These are phyloP conservation scores for Lochmaea capreae DNA, from an alignment of 2,888 invertebrate genomes.

Conservation along the genomic window DNA sequence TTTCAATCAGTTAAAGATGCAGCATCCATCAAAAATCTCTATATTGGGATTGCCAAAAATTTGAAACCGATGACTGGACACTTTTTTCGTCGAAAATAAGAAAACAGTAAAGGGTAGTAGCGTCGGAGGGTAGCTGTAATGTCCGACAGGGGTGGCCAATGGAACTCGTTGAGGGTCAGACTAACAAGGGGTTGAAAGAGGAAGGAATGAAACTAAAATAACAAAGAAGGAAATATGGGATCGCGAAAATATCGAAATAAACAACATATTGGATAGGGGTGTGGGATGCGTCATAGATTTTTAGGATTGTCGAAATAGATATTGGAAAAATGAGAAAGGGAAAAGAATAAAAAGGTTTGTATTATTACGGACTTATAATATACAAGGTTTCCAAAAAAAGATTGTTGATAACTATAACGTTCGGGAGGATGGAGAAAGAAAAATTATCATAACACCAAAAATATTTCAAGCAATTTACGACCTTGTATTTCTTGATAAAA, in stretches of 20 bases:
- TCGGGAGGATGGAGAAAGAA: too few species aligned
- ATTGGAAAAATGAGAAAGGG: conserved; percentile 21
- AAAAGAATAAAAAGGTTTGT: not conserved
- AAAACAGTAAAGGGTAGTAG: conserved; percentile 57
- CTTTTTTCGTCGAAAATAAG: conserved; percentile 51
- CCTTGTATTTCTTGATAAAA: too few species aligned
- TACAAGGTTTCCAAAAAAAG: too few species aligned
- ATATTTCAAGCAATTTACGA: too few species aligned
- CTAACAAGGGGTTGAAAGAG: conserved; percentile 54
- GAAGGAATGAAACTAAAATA: conserved; percentile 46
- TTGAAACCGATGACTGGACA: conserved; percentile 49
- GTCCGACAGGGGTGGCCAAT: conserved; percentile 59
- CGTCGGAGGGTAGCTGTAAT: conserved; percentile 58
- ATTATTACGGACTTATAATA: too few species aligned
- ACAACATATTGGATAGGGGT: conserved; percentile 50
- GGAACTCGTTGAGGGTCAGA: conserved; percentile 55
- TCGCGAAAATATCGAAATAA: conserved; percentile 47
- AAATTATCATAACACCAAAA: too few species aligned
- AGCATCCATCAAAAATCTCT: conserved; percentile 10
- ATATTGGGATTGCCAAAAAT: conserved; percentile 36
- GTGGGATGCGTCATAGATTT: conserved; percentile 44
- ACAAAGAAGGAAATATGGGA: conserved; percentile 49
- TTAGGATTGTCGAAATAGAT: conserved; percentile 28
- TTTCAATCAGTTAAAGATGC: conserved; percentile 15
- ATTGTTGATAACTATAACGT: too few species aligned